These are phyloP conservation scores for Melipona bicolor DNA, from an alignment of 2,888 invertebrate genomes.

Conservation along the genomic window DNA sequence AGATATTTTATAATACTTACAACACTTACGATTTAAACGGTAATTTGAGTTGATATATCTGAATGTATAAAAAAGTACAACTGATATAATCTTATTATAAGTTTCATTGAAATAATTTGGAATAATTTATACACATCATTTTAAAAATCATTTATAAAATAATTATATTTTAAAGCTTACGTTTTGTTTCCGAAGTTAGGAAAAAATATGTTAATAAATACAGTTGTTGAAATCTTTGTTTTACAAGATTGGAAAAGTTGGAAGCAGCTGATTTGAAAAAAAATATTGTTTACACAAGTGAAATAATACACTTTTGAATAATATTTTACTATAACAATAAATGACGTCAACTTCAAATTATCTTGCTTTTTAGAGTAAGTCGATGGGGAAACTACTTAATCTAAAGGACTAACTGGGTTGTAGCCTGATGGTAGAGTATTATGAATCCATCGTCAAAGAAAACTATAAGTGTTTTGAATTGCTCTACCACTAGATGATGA, in stretches of 20 bases:
- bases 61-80: constrained; percentile 46
- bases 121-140: constrained; percentile 16
- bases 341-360: constrained; percentile 14
- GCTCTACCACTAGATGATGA: constrained; percentile 84
- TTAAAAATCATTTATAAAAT: constrained; percentile 23
- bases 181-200: not conserved
- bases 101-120: not conserved
- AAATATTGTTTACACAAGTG: constrained; percentile 25
- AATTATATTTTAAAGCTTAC: constrained; percentile 20
- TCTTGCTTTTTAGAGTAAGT: constrained; percentile 15
- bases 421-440: constrained; percentile 77
- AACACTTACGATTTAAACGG: not conserved
- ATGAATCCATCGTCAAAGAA: constrained; percentile 85
- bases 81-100: not conserved
- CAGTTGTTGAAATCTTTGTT: not conserved
- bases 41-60: constrained; percentile 45
- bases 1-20: constrained; percentile 13
- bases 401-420: constrained; percentile 77
- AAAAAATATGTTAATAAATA: constrained; percentile 17
- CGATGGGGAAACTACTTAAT: constrained; percentile 67
- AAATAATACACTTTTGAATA: constrained; percentile 29
- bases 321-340: not conserved
- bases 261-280: constrained; percentile 38
- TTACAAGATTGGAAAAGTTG: constrained; percentile 34
- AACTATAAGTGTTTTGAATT: constrained; percentile 88